Base-by-base conservation (phyloP, 2,113 vertebrate genomes). In the Vidua macroura region DNA sequence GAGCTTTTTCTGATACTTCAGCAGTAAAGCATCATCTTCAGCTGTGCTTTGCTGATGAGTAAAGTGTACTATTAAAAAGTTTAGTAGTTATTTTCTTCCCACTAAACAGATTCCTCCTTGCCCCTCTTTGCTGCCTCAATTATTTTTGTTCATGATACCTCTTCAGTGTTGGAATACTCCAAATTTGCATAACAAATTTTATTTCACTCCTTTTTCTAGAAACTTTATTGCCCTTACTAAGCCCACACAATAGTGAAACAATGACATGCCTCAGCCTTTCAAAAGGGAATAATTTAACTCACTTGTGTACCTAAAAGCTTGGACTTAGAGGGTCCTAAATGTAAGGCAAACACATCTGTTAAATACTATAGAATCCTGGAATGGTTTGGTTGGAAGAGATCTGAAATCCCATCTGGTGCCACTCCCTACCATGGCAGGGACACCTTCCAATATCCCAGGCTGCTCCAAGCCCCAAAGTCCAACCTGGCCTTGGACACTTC, bases 401-500 rank as follows among this genome's bases (percentile, higher is more conserved):
- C 22, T 44, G 6, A 23, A 58, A 51, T 2, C 5, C 0, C 30
- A 35, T 2, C 58, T 35, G 10, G 8, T 43, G 1, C 25, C 41
- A 48, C 20, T 35, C 27, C 28, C 41, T 63, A 39, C 39, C 56
- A 15, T 17, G 55, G 37, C 75, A 58, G 58, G 58, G 25, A 58
- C 51, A 66, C 27, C 31, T 88, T 0, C 31, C 51, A 37, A 35
- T 7, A 1, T 22, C 25, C 43, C 76, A 73, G 59, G 41, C 2
- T 58, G 43, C 64, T 87, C 64, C 72, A 7, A 59, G 24, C 53
- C 44, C 52, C 3, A 3, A 15, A 2, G 12, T 43, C 35, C 74
- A 78, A 0, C 19, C 48, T 70, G 39, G 28, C 41, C 64, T 79
- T 30, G 74, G n/a, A 0, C 56, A 62, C 24, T 78, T 41, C 39